These are phyloP conservation scores for Nematopogon swammerdamellus DNA, from an alignment of 2,888 invertebrate genomes.

Conservation along the genomic window DNA sequence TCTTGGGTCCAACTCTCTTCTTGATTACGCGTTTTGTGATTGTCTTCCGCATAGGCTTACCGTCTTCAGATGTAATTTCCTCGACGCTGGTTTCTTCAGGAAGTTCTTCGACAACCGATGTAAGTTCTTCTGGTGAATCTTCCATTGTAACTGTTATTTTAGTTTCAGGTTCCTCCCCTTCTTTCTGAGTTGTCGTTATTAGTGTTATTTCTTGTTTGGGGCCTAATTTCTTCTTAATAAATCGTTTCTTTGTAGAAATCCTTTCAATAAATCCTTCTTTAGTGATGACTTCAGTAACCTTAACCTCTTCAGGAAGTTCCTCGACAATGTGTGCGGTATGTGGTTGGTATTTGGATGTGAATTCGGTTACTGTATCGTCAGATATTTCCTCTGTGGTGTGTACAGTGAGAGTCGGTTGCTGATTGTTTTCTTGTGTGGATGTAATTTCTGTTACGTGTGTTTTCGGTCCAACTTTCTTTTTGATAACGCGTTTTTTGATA, in stretches of 20 bases:
- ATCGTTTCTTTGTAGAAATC: neutral
- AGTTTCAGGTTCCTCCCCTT: neutral
- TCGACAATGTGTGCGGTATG: slow-evolving; percentile 17
- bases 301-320: slow-evolving; percentile 13
- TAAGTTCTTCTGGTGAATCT: slow-evolving; percentile 8
- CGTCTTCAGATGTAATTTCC: slow-evolving; percentile 7
- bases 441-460: no score
- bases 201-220: slow-evolving; percentile 7
- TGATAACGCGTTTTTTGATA: no score
- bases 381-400: neutral
- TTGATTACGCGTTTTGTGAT: slow-evolving; percentile 20
- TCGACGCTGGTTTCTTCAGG: no score
- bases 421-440: no score
- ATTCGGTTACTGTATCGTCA: neutral
- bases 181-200: slow-evolving; percentile 3
- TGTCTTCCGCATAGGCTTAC: slow-evolving; percentile 6
- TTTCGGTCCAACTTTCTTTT: no score
- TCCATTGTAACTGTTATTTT: slow-evolving; percentile 14
- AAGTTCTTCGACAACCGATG: no score
- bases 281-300: slow-evolving; percentile 17
- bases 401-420: no score
- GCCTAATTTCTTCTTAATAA: slow-evolving; percentile 12
- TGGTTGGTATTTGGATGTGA: no score
- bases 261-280: slow-evolving; percentile 5
- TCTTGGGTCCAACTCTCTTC: slow-evolving; percentile 25